A percentile compares a stretch with the other conserved stretches of the same genome.
phyloP scores from a whole-genome alignment of 2,797 vertebrate species.

The Chaetodon trifasciatus region DNA sequence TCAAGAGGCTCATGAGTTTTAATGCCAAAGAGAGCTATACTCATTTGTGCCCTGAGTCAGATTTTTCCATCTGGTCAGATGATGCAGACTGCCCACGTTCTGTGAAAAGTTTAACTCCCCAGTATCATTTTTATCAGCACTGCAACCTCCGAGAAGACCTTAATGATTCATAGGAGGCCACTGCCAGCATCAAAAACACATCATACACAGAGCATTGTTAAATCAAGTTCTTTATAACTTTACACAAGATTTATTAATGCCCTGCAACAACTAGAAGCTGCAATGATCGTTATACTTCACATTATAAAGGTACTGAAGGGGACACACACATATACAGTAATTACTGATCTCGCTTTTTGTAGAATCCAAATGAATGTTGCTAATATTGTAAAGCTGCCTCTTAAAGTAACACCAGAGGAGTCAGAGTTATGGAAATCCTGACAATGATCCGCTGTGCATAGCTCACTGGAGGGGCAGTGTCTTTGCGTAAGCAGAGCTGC shows the following conservation, averaged over 20 bases:
- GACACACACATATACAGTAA: background rate
- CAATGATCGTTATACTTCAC: background rate
- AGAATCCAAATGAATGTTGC: background rate
- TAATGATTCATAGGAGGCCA: background rate
- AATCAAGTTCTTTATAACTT: background rate
- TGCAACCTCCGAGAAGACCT: constrained; percentile 9
- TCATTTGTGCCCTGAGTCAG: background rate
- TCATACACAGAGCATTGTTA: background rate
- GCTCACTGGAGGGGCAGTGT: too few relatives aligned
- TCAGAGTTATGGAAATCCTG: background rate
- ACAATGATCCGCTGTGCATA: too few relatives aligned
- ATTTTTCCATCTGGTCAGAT: constrained; percentile 7
- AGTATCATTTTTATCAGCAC: background rate
- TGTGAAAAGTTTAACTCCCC: background rate
- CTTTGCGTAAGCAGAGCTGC: too few relatives aligned
- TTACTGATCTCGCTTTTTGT: background rate
- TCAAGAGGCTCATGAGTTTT: background rate
- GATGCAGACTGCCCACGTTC: background rate
- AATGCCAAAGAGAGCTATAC: background rate
- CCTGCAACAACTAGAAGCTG: background rate
- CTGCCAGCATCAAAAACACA: background rate
- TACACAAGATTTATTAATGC: background rate
- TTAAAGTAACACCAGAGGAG: background rate
- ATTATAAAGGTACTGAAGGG: background rate
- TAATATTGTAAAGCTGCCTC: background rate